These are phyloP conservation scores for Chromobotia macracanthus DNA, from an alignment of 2,797 vertebrate genomes.

Conservation along the genomic window DNA sequence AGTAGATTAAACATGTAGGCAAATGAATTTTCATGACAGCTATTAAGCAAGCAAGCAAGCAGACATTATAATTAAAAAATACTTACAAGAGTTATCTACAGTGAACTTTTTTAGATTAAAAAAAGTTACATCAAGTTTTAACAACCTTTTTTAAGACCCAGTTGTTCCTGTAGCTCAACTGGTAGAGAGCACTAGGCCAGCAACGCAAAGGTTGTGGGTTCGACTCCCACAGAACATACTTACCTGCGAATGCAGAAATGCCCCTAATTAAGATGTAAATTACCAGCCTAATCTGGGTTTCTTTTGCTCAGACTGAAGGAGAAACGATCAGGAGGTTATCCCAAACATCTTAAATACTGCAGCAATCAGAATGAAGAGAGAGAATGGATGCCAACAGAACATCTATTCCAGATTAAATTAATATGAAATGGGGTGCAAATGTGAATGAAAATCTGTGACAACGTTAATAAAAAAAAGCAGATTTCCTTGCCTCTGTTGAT, in stretches of 20 bases:
- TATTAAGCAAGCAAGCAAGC: slow-evolving; percentile 15
- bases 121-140: neutral
- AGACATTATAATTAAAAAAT: slow-evolving; percentile 19
- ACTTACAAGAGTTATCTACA: slow-evolving; percentile 20
- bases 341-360: neutral
- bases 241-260: slow-evolving; percentile 7
- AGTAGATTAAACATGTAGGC: slow-evolving; percentile 24
- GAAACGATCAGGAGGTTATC: neutral
- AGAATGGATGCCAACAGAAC: neutral
- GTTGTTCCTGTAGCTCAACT: too few relatives aligned
- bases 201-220: too few relatives aligned
- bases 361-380: neutral
- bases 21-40: slow-evolving; percentile 33
- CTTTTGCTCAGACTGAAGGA: neutral
- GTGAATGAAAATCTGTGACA: too few relatives aligned
- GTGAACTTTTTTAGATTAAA: neutral
- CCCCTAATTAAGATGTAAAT: slow-evolving; percentile 19
- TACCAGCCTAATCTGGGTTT: neutral
- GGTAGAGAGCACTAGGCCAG: too few relatives aligned
- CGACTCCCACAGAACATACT: neutral
- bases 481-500: too few relatives aligned
- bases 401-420: too few relatives aligned
- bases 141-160: neutral
- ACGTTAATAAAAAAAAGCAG: too few relatives aligned
- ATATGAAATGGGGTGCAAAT: too few relatives aligned